A percentile compares a stretch with the other conserved stretches of the same genome.
Conservation (phyloP, 2,113 vertebrate genomes). For the Brachirus orientalis region DNA sequence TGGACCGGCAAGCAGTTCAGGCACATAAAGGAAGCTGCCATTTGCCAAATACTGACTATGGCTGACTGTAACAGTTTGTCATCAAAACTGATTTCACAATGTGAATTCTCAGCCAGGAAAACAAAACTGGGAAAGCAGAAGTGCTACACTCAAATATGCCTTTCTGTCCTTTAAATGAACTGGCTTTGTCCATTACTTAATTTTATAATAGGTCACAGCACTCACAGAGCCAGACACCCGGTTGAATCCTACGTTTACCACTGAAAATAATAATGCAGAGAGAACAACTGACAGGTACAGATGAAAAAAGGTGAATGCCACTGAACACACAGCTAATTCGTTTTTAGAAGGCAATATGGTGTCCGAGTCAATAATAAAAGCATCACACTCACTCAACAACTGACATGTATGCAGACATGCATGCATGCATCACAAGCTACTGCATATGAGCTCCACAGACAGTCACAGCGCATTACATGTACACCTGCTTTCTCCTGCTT, state of each 20-base stretch:
- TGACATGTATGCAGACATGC: background rate
- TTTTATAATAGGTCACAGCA: slow-evolving; percentile 1
- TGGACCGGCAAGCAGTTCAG: slow-evolving; percentile 5
- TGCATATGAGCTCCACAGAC: background rate
- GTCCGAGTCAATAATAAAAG: background rate
- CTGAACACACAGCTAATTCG: background rate
- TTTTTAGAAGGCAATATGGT: background rate
- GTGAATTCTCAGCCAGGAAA: slow-evolving; percentile 7
- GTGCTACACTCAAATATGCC: background rate
- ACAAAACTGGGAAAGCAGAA: slow-evolving; percentile 25
- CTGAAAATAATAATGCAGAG: background rate
- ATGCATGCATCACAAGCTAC: background rate
- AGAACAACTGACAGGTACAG: background rate
- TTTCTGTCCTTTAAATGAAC: background rate
- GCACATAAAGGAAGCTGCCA: background rate
- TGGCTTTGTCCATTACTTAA: background rate
- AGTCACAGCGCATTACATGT: background rate
- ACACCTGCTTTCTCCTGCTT: background rate
- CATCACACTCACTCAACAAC: no score
- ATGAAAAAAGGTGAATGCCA: slow-evolving; percentile 2
- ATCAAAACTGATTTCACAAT: slow-evolving; percentile 36
- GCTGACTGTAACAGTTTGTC: slow-evolving; percentile 32
- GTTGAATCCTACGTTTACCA: background rate
- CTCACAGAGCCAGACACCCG: background rate
- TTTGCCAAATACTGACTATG: slow-evolving; percentile 4